A percentile compares a stretch with the other conserved stretches of the same genome.
phyloP scores from a whole-genome alignment of 2,888 invertebrate species.

The Cerastis rubricosa region DNA sequence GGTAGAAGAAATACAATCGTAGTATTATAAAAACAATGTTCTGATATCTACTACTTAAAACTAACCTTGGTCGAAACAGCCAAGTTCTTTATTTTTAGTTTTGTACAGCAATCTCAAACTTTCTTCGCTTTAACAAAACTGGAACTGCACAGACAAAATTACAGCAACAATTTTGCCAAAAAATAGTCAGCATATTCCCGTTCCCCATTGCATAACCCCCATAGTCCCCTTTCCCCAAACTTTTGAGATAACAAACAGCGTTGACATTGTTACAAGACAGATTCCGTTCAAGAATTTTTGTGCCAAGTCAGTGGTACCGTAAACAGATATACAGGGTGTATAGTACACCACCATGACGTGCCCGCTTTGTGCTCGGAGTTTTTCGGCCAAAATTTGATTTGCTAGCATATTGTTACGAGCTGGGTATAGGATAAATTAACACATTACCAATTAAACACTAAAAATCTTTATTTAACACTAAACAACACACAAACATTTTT shows the following conservation, averaged over 20 bases:
- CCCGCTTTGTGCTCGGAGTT: background rate
- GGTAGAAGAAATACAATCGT: too few species aligned
- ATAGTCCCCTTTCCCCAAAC: conserved; percentile 34
- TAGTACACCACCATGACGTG: background rate
- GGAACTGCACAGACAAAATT: conserved; percentile 4
- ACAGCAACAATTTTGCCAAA: conserved; percentile 32
- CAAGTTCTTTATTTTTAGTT: too few species aligned
- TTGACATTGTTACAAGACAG: conserved; percentile 67
- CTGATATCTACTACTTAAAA: too few species aligned
- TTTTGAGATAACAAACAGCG: conserved; percentile 65
- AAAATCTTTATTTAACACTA: too few species aligned
- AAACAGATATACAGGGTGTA: conserved; percentile 45
- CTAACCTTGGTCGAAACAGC: too few species aligned
- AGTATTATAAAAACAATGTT: too few species aligned
- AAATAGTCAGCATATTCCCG: conserved; percentile 42
- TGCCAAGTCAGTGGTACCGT: conserved; percentile 61
- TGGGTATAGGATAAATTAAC: too few species aligned
- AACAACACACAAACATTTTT: too few species aligned
- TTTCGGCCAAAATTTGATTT: background rate
- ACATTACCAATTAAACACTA: too few species aligned
- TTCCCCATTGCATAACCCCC: conserved; percentile 30
- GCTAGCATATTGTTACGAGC: too few species aligned
- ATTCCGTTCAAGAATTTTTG: conserved; percentile 60
- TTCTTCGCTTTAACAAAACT: conserved; percentile 3
- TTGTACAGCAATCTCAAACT: background rate